These are phyloP conservation scores for Ctenochaetus hawaiiensis DNA, from an alignment of 2,797 vertebrate species.

Conservation along the genomic window DNA sequence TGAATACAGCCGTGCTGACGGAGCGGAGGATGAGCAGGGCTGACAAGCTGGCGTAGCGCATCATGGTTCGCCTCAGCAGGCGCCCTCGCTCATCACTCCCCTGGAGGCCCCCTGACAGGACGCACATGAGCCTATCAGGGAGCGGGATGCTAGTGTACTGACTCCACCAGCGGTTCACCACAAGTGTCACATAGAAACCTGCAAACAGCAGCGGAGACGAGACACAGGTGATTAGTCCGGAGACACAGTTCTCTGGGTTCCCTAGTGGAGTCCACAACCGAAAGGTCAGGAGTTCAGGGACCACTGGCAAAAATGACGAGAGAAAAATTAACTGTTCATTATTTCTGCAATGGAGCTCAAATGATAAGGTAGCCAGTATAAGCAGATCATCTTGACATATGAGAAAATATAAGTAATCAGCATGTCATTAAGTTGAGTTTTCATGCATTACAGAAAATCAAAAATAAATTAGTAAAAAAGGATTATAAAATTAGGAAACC, in stretches of 20 bases:
- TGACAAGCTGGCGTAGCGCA: constrained; percentile 90
- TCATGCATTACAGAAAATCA: neutral
- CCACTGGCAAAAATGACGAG: neutral
- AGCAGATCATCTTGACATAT: neutral
- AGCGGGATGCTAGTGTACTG: constrained; percentile 92
- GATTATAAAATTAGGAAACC: neutral
- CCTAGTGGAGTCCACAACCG: neutral
- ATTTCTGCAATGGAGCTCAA: neutral
- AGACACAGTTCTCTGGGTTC: neutral
- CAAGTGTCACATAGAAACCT: constrained; percentile 94
- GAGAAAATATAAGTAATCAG: neutral
- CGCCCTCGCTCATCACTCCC: constrained; percentile 89
- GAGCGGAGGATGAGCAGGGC: constrained; percentile 91
- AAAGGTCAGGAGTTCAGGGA: neutral
- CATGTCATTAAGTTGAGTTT: neutral
- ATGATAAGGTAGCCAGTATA: neutral
- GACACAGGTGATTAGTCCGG: neutral
- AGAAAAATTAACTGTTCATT: neutral
- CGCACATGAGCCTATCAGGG: constrained; percentile 90
- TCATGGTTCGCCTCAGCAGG: constrained; percentile 89
- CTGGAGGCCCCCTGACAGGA: constrained; percentile 87
- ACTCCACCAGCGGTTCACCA: constrained; percentile 94
- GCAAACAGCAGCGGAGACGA: constrained; percentile 13
- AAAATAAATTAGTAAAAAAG: neutral
- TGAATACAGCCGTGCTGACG: constrained; percentile 90